Evolutionary conservation across 2,797 vertebrate species (phyloP), one percentile per base, ranked within the genome.

Genomic region (Falco cherrug): DNA sequence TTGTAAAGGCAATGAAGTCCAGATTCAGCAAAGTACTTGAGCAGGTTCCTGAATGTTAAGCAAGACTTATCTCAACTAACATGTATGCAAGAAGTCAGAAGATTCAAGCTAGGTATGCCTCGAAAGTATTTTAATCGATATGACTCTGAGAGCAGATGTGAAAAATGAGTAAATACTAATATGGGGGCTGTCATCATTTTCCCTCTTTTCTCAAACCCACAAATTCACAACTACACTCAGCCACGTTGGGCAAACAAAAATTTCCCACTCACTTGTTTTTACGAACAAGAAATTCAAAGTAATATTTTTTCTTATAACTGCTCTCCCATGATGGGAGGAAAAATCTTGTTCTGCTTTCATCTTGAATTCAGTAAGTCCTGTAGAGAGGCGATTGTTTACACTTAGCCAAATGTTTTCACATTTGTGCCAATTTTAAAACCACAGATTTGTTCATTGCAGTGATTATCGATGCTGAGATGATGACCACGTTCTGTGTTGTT

Each of bases 401-500:
- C 74, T 91, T 78, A 79, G 84, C 82, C 87, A 96, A 95, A 84
- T 51, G 54, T 90, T 88, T 92, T 50, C 63, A 69, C 22, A 69
- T 93, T 88, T 78, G 39, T 91, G 85, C 59, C 91, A 76, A 11
- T 78, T 96, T 88, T 51, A 81, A 94, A 93, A 59, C 24, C 73
- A 87, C 3, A 1, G 73, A 26, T 87, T 89, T 90, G 41, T 39
- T 85, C 57, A 86, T 81, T 2, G 2, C 61, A 73, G 65, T 4
- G 17, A 88, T 73, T 86, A 89, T n/a, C 6, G 1, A 5, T 57
- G 33, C 73, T 56, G 39, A 92, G 19, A 75, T 37, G 63, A 82
- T n/a, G 26, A 54, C 17, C 47, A 54, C 1, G 0, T 64, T 87
- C 75, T 65, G 37, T 21, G 21, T 53, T 69, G 43, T 63, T 69